phyloP scores from a whole-genome alignment of 2,797 vertebrate genomes.

The Micromesistius poutassou region DNA sequence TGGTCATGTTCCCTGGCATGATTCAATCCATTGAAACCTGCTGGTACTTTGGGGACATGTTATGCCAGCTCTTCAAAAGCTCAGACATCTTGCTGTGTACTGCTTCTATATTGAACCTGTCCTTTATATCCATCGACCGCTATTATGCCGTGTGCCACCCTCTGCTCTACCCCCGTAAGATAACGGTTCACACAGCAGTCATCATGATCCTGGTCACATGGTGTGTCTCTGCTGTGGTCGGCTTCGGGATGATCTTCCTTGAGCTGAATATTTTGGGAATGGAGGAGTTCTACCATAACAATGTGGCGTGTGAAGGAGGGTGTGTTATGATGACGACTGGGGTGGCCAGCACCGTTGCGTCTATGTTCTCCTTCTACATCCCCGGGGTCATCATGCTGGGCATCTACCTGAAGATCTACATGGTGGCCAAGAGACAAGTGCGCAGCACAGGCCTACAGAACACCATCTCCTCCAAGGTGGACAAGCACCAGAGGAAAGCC shows the following conservation, averaged over 20 bases:
- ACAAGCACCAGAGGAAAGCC: too few species aligned
- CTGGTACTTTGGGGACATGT: conserved; percentile 39
- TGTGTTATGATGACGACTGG: conserved; percentile 31
- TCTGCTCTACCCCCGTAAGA: conserved; percentile 27
- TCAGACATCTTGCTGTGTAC: conserved; percentile 35
- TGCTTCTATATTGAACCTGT: conserved; percentile 36
- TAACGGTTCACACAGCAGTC: conserved; percentile 1
- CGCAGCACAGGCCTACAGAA: too few species aligned
- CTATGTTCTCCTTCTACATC: conserved; percentile 19
- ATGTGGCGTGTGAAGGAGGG: conserved; percentile 29
- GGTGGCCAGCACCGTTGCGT: conserved; percentile 21
- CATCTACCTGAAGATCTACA: too few species aligned
- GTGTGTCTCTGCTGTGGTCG: background rate
- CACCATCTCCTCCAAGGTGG: too few species aligned
- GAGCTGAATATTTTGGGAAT: conserved; percentile 25
- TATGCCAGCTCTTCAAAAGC: conserved; percentile 33
- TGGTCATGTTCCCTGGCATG: conserved; percentile 41
- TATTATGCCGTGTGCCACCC: conserved; percentile 39
- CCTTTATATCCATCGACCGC: conserved; percentile 38
- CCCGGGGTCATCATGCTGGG: too few species aligned
- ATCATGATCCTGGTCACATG: too few species aligned
- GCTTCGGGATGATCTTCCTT: conserved; percentile 39
- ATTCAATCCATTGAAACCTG: conserved; percentile 29
- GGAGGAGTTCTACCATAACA: conserved; percentile 27
- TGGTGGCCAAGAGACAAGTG: too few species aligned